These are phyloP conservation scores for Meandrusa payeni DNA, from an alignment of 2,888 invertebrate species.

Conservation along the genomic window DNA sequence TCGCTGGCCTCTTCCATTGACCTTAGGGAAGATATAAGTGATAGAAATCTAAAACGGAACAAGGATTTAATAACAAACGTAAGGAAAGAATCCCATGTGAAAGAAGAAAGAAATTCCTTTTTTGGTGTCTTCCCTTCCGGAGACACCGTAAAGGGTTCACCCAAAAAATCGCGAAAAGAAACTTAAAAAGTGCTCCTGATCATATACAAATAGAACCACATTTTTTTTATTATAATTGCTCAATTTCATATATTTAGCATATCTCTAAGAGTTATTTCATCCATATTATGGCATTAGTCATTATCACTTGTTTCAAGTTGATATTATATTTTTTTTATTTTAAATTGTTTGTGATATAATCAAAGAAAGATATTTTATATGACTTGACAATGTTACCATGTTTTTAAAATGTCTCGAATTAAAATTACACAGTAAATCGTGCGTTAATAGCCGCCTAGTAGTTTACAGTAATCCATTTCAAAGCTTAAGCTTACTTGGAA, in stretches of 20 bases:
- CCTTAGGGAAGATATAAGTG: slow-evolving; percentile 40
- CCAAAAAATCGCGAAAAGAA: slow-evolving; percentile 50
- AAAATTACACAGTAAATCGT: no score
- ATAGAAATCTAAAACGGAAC: slow-evolving; percentile 50
- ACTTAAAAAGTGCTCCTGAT: slow-evolving; percentile 20
- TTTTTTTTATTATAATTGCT: slow-evolving; percentile 17
- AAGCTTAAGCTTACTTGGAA: no score
- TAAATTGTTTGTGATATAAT: no score
- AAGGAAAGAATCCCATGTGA: slow-evolving; percentile 60
- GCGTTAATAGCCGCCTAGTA: no score
- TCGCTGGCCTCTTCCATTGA: slow-evolving; percentile 72
- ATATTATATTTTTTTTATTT: no score
- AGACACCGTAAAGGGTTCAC: slow-evolving; percentile 41
- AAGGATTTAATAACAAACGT: slow-evolving; percentile 44
- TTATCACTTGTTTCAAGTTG: no score
- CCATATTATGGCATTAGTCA: no score
- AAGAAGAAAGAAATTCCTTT: slow-evolving; percentile 53
- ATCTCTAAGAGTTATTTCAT: no score
- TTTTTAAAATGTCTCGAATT: no score
- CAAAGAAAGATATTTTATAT: no score
- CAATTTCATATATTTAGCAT: slow-evolving; percentile 9
- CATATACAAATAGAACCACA: neutral
- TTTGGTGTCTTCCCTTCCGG: slow-evolving; percentile 50
- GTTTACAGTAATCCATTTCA: no score
- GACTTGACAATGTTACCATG: no score